Evolutionary conservation across 2,113 vertebrate genomes (phyloP).

Genomic region (Rhagologus leucostigma): DNA sequence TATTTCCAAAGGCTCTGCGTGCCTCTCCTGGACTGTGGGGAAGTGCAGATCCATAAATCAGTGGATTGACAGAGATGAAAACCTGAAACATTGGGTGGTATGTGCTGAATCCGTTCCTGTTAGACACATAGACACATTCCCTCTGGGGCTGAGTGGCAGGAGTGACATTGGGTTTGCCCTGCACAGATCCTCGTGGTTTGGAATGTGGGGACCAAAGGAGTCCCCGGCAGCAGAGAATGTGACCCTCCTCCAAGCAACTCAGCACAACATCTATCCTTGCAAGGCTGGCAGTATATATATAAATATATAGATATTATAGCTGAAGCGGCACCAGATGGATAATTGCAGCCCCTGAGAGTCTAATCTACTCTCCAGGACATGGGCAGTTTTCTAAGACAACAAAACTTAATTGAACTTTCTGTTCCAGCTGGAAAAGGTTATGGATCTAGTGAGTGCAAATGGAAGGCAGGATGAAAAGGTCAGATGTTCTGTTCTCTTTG

Average conservation of each 20-base stretch:
- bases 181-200: neutral
- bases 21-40: neutral
- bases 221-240: neutral
- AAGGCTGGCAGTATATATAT: constrained; percentile 55
- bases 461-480: constrained; percentile 76
- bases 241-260: neutral
- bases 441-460: constrained; percentile 62
- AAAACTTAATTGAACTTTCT: constrained; percentile 84
- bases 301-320: constrained; percentile 68
- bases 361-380: constrained; percentile 79
- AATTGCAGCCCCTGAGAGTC: constrained; percentile 78
- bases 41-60: constrained; percentile 57
- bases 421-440: constrained; percentile 83
- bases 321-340: constrained; percentile 79
- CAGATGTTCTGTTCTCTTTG: constrained; percentile 69
- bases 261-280: constrained; percentile 7
- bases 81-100: neutral
- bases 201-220: neutral
- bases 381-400: constrained; percentile 80
- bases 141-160: neutral
- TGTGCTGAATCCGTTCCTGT: constrained; percentile 11
- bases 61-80: constrained; percentile 27
- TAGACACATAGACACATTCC: neutral
- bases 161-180: neutral
- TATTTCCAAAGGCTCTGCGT: constrained; percentile 48